Percentiles rank a stretch among this genome's conserved stretches.
These are phyloP conservation scores for Callitettix versicolor DNA, from an alignment of 1,140 invertebrate species.

Conservation along the genomic window DNA sequence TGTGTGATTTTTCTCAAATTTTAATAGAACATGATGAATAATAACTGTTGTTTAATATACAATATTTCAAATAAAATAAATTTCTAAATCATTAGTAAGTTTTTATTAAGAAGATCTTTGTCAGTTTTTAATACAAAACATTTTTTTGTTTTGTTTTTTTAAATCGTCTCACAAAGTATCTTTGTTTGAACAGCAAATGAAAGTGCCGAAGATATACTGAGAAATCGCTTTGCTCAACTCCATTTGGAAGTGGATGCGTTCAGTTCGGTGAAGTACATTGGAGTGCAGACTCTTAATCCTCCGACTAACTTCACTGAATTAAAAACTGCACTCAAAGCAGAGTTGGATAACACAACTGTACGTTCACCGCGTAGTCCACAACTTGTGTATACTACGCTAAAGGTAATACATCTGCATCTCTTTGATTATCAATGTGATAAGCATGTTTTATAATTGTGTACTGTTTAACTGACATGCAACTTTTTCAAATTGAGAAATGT, in stretches of 20 bases:
- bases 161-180: no score
- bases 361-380: conserved; percentile 52
- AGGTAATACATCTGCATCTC: conserved; percentile 33
- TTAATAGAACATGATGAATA: no score
- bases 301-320: conserved; percentile 46
- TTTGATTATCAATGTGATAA: no score
- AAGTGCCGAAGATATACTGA: conserved; percentile 54
- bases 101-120: no score
- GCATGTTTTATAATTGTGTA: no score
- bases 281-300: conserved; percentile 41
- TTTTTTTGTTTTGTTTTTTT: no score
- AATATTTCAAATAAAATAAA: no score
- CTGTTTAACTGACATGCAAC: neutral
- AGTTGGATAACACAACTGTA: conserved; percentile 55
- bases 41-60: no score
- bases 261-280: conserved; percentile 61
- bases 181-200: conserved; percentile 38
- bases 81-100: no score
- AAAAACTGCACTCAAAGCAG: conserved; percentile 37
- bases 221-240: conserved; percentile 48
- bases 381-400: conserved; percentile 54
- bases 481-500: neutral
- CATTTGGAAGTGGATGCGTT: conserved; percentile 57
- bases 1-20: no score
- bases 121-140: no score